Conservation (phyloP, 2,888 invertebrate genomes). For the Hirtodrosophila trivittata region DNA sequence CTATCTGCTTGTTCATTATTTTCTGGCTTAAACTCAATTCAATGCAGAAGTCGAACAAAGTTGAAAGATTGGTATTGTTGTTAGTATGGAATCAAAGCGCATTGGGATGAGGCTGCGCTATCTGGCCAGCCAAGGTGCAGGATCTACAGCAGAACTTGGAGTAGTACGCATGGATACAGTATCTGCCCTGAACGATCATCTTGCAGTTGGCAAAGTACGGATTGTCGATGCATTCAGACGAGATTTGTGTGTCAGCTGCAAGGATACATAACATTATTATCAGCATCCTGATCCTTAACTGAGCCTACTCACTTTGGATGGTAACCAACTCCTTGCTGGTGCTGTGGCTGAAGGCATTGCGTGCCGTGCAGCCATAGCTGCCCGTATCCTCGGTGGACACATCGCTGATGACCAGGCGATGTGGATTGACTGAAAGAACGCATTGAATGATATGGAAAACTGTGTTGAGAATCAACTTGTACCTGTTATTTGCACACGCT, state of each 20-base stretch:
- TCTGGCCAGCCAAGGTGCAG: slow-evolving; percentile 93
- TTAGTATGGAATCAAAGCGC: slow-evolving; percentile 69
- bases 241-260: slow-evolving; percentile 86
- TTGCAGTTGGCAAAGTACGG: slow-evolving; percentile 94
- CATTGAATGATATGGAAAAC: background rate
- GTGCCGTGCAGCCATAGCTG: slow-evolving; percentile 92
- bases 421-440: slow-evolving; percentile 85
- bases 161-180: slow-evolving; percentile 95
- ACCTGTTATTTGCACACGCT: slow-evolving; percentile 88
- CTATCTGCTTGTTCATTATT: slow-evolving; percentile 45
- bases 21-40: slow-evolving; percentile 60
- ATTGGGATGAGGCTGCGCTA: slow-evolving; percentile 83
- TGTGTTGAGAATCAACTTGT: slow-evolving; percentile 42
- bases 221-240: slow-evolving; percentile 93
- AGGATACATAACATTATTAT: slow-evolving; percentile 21
- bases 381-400: slow-evolving; percentile 90
- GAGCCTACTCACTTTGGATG: slow-evolving; percentile 89
- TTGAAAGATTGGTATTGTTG: slow-evolving; percentile 43
- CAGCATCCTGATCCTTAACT: no score
- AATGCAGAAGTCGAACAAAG: slow-evolving; percentile 56
- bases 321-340: slow-evolving; percentile 87
- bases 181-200: slow-evolving; percentile 92
- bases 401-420: slow-evolving; percentile 88
- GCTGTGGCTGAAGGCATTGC: slow-evolving; percentile 89
- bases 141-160: slow-evolving; percentile 97